Percentiles rank a stretch among this genome's conserved stretches.
Evolutionary conservation across 92 coral and sea anemone genomes (phyloP).

Genomic region (Actinernus sp.): DNA sequence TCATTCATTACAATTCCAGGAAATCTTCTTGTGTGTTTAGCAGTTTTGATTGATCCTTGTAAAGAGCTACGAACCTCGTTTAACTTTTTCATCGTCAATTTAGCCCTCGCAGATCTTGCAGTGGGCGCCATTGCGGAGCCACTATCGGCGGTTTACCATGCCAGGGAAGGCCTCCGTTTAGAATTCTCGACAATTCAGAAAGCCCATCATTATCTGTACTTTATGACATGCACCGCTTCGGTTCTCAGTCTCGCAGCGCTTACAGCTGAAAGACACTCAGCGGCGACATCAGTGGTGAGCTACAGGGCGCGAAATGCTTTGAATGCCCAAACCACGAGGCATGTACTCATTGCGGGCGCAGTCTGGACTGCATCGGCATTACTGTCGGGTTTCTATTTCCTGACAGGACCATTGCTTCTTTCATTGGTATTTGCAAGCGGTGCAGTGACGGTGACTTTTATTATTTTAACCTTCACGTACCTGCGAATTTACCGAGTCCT

Average conservation of each 20-base stretch:
- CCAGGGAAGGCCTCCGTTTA: constrained; percentile 16
- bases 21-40: constrained; percentile 24
- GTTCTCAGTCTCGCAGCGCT: constrained; percentile 41
- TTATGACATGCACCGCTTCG: constrained; percentile 31
- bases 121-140: constrained; percentile 40
- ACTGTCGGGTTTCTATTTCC: constrained; percentile 23
- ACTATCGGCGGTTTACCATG: constrained; percentile 27
- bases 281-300: constrained; percentile 11
- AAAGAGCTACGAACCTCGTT: constrained; percentile 34
- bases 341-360: background rate
- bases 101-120: constrained; percentile 31
- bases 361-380: constrained; percentile 26
- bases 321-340: constrained; percentile 4
- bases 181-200: constrained; percentile 9
- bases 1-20: constrained; percentile 29
- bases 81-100: constrained; percentile 42
- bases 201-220: constrained; percentile 25
- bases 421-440: constrained; percentile 15
- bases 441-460: constrained; percentile 15
- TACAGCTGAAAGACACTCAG: constrained; percentile 29
- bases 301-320: constrained; percentile 34
- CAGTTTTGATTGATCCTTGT: constrained; percentile 22
- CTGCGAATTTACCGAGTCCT: constrained; percentile 25
- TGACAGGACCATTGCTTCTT: constrained; percentile 15
- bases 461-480: constrained; percentile 18